Conservation (phyloP, 2,888 invertebrate genomes). For the Limnephilus auricula region DNA sequence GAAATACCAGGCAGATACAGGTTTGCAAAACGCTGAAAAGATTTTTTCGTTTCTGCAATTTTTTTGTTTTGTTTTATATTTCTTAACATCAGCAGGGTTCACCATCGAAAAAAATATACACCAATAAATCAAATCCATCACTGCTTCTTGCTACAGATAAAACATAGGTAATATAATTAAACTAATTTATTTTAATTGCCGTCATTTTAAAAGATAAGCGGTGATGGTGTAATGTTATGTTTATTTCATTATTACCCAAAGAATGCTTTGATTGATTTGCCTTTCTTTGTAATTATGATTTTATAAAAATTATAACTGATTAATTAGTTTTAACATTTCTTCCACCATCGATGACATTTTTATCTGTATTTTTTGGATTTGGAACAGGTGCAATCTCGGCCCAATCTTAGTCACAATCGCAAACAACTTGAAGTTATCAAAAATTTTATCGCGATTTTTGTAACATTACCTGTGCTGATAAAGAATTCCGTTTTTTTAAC, state of each 20-base stretch:
- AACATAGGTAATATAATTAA: not conserved
- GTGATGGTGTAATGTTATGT: not conserved
- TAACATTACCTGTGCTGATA: not conserved
- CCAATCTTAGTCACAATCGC: conserved; percentile 36
- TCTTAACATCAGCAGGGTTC: not conserved
- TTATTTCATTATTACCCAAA: not conserved
- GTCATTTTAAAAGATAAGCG: conserved; percentile 8
- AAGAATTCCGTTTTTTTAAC: not conserved
- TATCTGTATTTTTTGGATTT: conserved; percentile 35
- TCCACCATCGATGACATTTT: not conserved
- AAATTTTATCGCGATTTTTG: conserved; percentile 30
- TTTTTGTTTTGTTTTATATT: not conserved
- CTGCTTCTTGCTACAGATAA: not conserved
- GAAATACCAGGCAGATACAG: not conserved
- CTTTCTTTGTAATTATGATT: not conserved
- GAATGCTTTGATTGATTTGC: conserved; percentile 22
- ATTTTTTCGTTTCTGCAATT: not conserved
- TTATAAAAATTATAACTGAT: not conserved
- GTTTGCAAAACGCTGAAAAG: too few relatives aligned
- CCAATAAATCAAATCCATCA: not conserved
- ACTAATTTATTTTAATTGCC: conserved; percentile 27
- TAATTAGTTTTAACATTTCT: not conserved
- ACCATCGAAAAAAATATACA: not conserved
- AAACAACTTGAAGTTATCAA: conserved; percentile 53
- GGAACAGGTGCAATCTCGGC: conserved; percentile 56